Evolutionary conservation across 2,888 invertebrate species (phyloP).

Genomic region (Polylopha cassiicola): DNA sequence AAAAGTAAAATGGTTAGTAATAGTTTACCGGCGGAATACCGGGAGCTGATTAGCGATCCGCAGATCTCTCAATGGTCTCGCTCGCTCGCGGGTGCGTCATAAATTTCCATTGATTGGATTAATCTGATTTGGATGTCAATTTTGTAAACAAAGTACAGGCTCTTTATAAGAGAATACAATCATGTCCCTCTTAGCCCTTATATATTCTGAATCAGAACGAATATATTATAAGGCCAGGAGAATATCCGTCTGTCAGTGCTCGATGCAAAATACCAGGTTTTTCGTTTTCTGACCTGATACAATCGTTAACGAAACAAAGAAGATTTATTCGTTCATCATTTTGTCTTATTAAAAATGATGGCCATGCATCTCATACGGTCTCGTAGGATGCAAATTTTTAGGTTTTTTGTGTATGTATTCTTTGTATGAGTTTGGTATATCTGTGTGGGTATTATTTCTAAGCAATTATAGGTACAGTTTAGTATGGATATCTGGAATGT

Average conservation of each 20-base stretch:
- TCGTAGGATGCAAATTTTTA: conserved; percentile 33
- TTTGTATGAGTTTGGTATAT: not conserved
- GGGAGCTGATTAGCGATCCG: conserved; percentile 63
- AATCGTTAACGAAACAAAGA: conserved; percentile 57
- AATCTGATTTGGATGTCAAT: conserved; percentile 77
- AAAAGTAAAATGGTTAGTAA: conserved; percentile 34
- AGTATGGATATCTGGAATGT: too few species aligned
- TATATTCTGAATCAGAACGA: conserved; percentile 60
- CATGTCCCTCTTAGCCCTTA: conserved; percentile 48
- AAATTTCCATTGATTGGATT: conserved; percentile 78
- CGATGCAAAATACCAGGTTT: conserved; percentile 33
- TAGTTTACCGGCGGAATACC: conserved; percentile 39
- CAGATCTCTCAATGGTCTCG: conserved; percentile 65
- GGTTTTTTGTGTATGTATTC: conserved; percentile 11
- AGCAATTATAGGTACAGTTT: not conserved
- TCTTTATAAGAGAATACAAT: conserved; percentile 68
- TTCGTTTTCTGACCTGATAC: conserved; percentile 40
- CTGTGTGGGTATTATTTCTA: not conserved
- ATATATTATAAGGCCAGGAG: conserved; percentile 50
- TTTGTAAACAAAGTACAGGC: conserved; percentile 67
- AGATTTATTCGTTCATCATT: conserved; percentile 57
- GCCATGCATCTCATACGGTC: conserved; percentile 35
- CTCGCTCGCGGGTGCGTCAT: conserved; percentile 71
- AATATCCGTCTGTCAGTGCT: conserved; percentile 43
- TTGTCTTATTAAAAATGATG: conserved; percentile 58